Evolutionary conservation across 2,797 vertebrate genomes (phyloP).

Genomic region (Petrocephalus schoutedeni): DNA sequence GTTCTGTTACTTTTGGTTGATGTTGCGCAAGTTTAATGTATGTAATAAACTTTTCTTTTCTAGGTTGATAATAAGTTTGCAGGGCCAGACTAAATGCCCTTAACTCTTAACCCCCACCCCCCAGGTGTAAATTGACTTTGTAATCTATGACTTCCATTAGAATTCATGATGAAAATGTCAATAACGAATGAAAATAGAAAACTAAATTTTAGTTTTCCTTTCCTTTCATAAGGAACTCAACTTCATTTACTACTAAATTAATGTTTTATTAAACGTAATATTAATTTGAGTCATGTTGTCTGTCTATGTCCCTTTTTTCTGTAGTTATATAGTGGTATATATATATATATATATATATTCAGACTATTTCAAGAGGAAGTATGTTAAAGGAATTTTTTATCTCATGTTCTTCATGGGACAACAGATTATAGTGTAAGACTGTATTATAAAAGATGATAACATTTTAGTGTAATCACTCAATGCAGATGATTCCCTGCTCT

Average conservation of each 20-base stretch:
- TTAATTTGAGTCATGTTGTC: neutral
- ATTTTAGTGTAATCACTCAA: conserved; percentile 60
- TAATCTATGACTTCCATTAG: neutral
- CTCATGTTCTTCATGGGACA: conserved; percentile 14
- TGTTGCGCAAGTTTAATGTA: neutral
- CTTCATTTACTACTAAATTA: neutral
- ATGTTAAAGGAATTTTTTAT: neutral
- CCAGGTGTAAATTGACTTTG: neutral
- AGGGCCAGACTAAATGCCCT: neutral
- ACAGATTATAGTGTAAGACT: neutral
- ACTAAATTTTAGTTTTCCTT: neutral
- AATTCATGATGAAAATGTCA: neutral
- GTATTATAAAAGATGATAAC: conserved; percentile 52
- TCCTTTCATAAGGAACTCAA: neutral
- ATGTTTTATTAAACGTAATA: neutral
- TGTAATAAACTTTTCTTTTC: neutral
- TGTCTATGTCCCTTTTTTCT: neutral
- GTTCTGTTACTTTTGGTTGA: conserved; percentile 2
- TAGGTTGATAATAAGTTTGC: neutral
- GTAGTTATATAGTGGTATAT: neutral
- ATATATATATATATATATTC: neutral
- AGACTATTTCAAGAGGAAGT: neutral
- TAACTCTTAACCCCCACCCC: neutral
- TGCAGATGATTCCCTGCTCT: conserved; percentile 65
- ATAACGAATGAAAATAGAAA: neutral